Evolutionary conservation across 1,140 invertebrate genomes (phyloP).

Genomic region (Calephelis virginiensis): DNA sequence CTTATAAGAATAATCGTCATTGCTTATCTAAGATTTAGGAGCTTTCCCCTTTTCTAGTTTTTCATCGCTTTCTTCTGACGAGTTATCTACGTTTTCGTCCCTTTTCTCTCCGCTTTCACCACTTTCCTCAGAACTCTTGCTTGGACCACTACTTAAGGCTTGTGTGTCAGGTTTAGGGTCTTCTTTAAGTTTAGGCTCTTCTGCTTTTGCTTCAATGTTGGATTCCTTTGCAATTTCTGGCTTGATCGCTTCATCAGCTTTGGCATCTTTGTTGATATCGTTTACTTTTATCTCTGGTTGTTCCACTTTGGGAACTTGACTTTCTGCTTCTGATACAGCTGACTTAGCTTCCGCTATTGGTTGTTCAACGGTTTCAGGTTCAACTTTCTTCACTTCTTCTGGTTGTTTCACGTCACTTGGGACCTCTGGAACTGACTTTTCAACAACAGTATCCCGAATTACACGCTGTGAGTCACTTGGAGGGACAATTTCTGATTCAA

Average conservation of each 20-base stretch:
- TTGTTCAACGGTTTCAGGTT: constrained; percentile 33
- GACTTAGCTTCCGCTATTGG: constrained; percentile 35
- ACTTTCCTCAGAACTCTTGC: constrained; percentile 54
- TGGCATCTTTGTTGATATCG: constrained; percentile 22
- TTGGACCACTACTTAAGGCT: constrained; percentile 38
- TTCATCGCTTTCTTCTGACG: constrained; percentile 47
- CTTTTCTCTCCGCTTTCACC: constrained; percentile 38
- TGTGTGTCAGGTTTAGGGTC: constrained; percentile 40
- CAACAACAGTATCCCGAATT: constrained; percentile 59
- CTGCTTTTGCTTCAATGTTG: constrained; percentile 6
- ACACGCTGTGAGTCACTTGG: constrained; percentile 48
- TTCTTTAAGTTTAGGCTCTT: not conserved
- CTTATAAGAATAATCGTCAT: constrained; percentile 37
- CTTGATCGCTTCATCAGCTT: constrained; percentile 15
- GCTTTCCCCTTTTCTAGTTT: constrained; percentile 40
- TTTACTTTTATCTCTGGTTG: constrained; percentile 25
- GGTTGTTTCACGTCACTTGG: constrained; percentile 7
- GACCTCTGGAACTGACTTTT: constrained; percentile 35
- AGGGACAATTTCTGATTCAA: constrained; percentile 30
- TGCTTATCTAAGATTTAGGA: constrained; percentile 55
- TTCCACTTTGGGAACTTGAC: constrained; percentile 23
- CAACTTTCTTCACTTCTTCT: constrained; percentile 31
- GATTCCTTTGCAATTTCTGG: constrained; percentile 3
- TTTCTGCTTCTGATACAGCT: constrained; percentile 28
- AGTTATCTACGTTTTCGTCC: constrained; percentile 42